Evolutionary conservation across 2,797 vertebrate species (phyloP).

Genomic region (Melopsittacus undulatus): DNA sequence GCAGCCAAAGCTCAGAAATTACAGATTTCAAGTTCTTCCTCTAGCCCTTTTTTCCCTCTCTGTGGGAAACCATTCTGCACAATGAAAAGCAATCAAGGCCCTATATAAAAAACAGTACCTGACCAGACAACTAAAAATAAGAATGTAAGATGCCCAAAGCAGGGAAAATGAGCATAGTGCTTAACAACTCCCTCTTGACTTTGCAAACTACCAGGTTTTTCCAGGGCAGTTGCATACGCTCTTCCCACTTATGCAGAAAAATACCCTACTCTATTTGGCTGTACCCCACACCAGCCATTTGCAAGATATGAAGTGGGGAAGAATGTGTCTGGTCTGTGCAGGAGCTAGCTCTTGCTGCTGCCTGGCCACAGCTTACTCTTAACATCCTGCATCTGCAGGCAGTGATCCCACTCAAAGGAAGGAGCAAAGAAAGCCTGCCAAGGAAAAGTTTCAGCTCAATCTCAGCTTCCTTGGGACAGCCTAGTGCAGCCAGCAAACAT

Average conservation of each 20-base stretch:
- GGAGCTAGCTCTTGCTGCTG: not conserved
- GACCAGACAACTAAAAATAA: not conserved
- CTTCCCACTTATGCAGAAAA: not conserved
- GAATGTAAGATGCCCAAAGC: not conserved
- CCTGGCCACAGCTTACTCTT: rapidly evolving
- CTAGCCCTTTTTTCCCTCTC: not conserved
- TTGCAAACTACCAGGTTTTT: not conserved
- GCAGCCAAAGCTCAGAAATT: conserved; percentile 28
- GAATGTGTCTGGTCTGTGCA: rapidly evolving
- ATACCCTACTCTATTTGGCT: not conserved
- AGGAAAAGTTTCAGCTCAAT: not conserved
- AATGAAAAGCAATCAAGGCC: not conserved
- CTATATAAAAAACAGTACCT: not conserved
- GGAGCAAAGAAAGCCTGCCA: not conserved
- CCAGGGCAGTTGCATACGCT: not conserved
- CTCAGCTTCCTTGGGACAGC: not conserved
- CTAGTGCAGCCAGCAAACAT: not conserved
- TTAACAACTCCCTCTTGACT: not conserved
- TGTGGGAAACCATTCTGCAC: not conserved
- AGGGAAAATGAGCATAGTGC: not conserved
- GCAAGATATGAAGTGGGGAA: not conserved
- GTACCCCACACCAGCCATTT: not conserved
- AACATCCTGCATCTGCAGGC: not conserved
- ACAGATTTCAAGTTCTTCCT: conserved; percentile 5
- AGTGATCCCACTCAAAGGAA: not conserved